A percentile compares a stretch with the other conserved stretches of the same genome.
phyloP scores from a whole-genome alignment of 1,140 invertebrate species.

The Sinella curviseta region DNA sequence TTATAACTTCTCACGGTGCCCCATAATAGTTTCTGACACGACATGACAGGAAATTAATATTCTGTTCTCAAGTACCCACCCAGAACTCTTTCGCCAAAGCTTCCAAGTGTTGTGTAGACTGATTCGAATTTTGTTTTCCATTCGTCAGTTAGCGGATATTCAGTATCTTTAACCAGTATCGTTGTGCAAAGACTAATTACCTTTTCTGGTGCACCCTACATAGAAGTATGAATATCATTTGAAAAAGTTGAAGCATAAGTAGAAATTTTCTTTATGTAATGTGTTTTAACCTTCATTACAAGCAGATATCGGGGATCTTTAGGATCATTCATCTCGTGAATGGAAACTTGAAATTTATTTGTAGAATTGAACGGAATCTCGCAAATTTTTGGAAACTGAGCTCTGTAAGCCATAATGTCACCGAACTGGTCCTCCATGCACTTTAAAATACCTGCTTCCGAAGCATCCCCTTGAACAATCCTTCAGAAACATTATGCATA shows the following conservation, averaged over 20 bases:
- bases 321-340: constrained; percentile 61
- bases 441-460: constrained; percentile 75
- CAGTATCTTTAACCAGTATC: constrained; percentile 69
- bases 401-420: constrained; percentile 62
- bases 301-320: constrained; percentile 34
- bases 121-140: constrained; percentile 67
- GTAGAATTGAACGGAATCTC: constrained; percentile 78
- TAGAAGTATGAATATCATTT: constrained; percentile 1
- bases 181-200: constrained; percentile 75
- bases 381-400: constrained; percentile 63
- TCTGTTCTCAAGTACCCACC: constrained; percentile 50
- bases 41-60: background rate
- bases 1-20: too few species aligned
- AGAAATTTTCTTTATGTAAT: background rate
- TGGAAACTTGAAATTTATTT: constrained; percentile 79
- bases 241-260: background rate
- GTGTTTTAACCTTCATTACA: constrained; percentile 38
- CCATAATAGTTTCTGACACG: too few species aligned
- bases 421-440: constrained; percentile 71
- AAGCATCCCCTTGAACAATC: constrained; percentile 74
- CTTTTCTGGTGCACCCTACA: constrained; percentile 84
- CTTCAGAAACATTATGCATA: constrained; percentile 49
- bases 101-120: constrained; percentile 76
- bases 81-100: constrained; percentile 78
- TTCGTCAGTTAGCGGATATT: constrained; percentile 61